Evolutionary conservation across 2,113 vertebrate genomes (phyloP).

Genomic region (Elgaria multicarinata): DNA sequence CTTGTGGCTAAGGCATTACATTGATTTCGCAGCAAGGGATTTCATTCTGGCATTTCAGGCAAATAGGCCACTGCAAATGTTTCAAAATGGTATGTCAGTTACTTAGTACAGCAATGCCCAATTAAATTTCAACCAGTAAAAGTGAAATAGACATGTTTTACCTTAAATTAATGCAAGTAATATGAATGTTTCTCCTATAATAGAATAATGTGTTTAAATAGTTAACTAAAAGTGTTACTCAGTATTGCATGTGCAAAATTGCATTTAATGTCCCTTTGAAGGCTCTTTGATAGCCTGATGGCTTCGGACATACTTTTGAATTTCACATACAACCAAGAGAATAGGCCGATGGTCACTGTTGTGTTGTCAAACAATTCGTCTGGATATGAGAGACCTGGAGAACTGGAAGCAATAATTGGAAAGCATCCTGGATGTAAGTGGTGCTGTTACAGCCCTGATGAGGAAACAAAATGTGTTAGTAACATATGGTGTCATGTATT

Average conservation of each 20-base stretch:
- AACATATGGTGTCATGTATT: not conserved
- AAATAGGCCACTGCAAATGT: not conserved
- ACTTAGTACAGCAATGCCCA: slow-evolving; percentile 35
- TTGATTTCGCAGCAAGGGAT: not conserved
- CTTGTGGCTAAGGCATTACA: not conserved
- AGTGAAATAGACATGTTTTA: slow-evolving; percentile 24
- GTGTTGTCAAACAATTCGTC: slow-evolving; percentile 65
- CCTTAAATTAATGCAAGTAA: slow-evolving; percentile 72
- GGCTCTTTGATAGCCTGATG: not conserved
- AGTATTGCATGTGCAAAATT: slow-evolving; percentile 71
- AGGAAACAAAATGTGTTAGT: slow-evolving; percentile 39
- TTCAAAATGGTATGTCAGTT: not conserved
- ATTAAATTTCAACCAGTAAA: slow-evolving; percentile 45
- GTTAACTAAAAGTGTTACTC: slow-evolving; percentile 47
- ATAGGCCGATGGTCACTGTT: slow-evolving; percentile 25
- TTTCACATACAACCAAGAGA: not conserved
- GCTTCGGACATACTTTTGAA: not conserved
- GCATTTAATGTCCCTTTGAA: slow-evolving; percentile 58
- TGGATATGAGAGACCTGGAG: slow-evolving; percentile 92
- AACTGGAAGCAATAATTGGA: slow-evolving; percentile 93
- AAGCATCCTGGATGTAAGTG: slow-evolving; percentile 91
- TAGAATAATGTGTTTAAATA: slow-evolving; percentile 41
- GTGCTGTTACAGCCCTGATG: slow-evolving; percentile 91
- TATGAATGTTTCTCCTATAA: slow-evolving; percentile 39
- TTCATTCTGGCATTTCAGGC: not conserved